A percentile compares a stretch with the other conserved stretches of the same genome.
Evolutionary conservation across 2,888 invertebrate species (phyloP).

Genomic region (Hipparchia sbordonii): DNA sequence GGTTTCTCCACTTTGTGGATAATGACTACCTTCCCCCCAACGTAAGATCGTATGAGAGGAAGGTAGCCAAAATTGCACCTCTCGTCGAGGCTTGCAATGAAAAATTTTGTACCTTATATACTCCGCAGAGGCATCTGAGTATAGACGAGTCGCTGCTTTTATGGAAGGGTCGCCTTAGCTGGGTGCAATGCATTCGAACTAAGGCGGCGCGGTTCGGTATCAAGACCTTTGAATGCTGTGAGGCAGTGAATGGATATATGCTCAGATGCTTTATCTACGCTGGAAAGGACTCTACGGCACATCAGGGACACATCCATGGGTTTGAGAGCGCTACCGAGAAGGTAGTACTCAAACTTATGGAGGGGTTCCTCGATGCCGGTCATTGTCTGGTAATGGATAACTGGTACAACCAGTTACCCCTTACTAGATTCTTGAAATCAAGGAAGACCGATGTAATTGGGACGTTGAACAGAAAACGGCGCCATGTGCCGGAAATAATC

Average conservation of each 20-base stretch:
- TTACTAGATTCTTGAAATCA: conserved; percentile 19
- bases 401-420: conserved; percentile 31
- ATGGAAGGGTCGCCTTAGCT: conserved; percentile 41
- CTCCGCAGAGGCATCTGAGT: conserved; percentile 30
- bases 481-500: neutral
- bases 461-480: neutral
- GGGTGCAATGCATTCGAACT: conserved; percentile 40
- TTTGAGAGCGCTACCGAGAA: too few relatives aligned
- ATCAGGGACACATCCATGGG: too few relatives aligned
- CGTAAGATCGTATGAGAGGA: conserved; percentile 27
- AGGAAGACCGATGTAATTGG: conserved; percentile 8
- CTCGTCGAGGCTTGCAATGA: conserved; percentile 38
- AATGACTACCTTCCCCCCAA: conserved; percentile 33
- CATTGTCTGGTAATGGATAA: conserved; percentile 30
- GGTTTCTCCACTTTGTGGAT: conserved; percentile 41
- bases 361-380: conserved; percentile 32
- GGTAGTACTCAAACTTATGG: conserved; percentile 34
- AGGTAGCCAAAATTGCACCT: conserved; percentile 37
- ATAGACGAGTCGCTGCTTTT: conserved; percentile 43
- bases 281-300: conserved; percentile 23
- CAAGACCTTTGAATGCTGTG: neutral
- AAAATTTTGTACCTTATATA: conserved; percentile 36
- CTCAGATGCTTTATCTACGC: conserved; percentile 16
- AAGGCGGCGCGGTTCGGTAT: conserved; percentile 38
- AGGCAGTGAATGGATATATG: conserved; percentile 26